These are phyloP conservation scores for Drosophila prolongata DNA, from an alignment of 2,888 invertebrate genomes.

Conservation along the genomic window DNA sequence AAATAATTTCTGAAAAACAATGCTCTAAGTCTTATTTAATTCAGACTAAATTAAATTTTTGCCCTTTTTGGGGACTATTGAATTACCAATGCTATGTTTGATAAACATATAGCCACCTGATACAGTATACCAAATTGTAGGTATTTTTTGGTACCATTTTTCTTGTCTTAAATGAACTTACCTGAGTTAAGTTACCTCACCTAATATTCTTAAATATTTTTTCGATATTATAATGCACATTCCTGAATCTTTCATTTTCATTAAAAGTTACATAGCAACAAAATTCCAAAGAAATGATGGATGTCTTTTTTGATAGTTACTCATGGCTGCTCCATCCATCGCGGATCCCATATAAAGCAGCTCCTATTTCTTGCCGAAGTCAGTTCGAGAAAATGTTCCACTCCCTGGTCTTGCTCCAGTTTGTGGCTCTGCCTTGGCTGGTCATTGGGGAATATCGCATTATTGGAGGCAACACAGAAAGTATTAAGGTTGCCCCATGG, in stretches of 20 bases:
- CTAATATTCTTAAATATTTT: neutral
- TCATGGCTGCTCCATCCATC: too few species aligned
- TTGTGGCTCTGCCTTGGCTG: neutral
- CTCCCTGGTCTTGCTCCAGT: neutral
- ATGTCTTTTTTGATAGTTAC: too few species aligned
- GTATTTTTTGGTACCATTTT: too few species aligned
- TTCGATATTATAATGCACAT: neutral
- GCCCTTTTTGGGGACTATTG: too few species aligned
- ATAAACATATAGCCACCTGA: too few species aligned
- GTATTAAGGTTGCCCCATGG: constrained; percentile 3
- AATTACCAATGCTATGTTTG: too few species aligned
- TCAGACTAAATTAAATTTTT: too few species aligned
- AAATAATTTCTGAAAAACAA: too few species aligned
- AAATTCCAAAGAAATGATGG: neutral
- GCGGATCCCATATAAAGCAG: too few species aligned
- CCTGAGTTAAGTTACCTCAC: neutral
- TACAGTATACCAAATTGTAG: too few species aligned
- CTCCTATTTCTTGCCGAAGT: neutral
- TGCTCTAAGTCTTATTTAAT: too few species aligned
- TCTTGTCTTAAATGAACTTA: too few species aligned
- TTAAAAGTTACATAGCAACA: neutral
- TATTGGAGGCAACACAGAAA: neutral
- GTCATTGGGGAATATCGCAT: constrained; percentile 1
- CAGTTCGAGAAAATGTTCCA: constrained; percentile 3
- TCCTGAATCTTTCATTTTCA: neutral